These are phyloP conservation scores for Bergia sp. DNA, from an alignment of 92 coral and sea anemone genomes.

Conservation along the genomic window DNA sequence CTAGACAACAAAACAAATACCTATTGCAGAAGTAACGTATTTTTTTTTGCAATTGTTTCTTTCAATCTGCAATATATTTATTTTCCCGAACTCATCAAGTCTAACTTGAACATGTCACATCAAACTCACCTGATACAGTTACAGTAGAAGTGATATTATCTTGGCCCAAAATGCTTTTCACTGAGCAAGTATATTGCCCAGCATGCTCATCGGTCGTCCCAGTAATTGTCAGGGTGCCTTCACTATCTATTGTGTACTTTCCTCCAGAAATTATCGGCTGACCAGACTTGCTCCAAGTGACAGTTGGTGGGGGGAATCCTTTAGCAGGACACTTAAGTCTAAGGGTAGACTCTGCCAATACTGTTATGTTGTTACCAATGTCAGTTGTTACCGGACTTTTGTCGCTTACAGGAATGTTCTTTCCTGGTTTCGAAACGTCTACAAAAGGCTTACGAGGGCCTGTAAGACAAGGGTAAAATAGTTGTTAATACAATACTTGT, in stretches of 20 bases:
- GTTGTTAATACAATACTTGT: not conserved
- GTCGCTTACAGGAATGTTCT: slow-evolving; percentile 31
- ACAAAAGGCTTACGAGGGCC: slow-evolving; percentile 30
- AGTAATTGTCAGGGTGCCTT: slow-evolving; percentile 23
- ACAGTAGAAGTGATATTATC: slow-evolving; percentile 65
- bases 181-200: slow-evolving; percentile 81
- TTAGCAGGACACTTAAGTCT: slow-evolving; percentile 75
- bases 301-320: slow-evolving; percentile 88
- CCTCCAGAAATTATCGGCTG: slow-evolving; percentile 34
- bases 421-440: slow-evolving; percentile 33
- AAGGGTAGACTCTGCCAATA: slow-evolving; percentile 69
- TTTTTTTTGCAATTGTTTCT: not conserved
- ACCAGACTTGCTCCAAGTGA: slow-evolving; percentile 87
- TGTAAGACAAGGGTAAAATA: not conserved
- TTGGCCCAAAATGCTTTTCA: slow-evolving; percentile 59
- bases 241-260: slow-evolving; percentile 17
- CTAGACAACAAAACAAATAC: too few species aligned
- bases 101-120: too few species aligned
- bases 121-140: slow-evolving; percentile 61
- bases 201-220: slow-evolving; percentile 36
- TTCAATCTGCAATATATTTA: too few species aligned
- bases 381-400: slow-evolving; percentile 59
- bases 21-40: too few species aligned
- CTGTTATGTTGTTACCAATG: slow-evolving; percentile 73
- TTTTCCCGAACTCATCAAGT: too few species aligned